A percentile compares a stretch with the other conserved stretches of the same genome.
phyloP scores from a whole-genome alignment of 1,140 invertebrate genomes.

The Drosophila simulans region DNA sequence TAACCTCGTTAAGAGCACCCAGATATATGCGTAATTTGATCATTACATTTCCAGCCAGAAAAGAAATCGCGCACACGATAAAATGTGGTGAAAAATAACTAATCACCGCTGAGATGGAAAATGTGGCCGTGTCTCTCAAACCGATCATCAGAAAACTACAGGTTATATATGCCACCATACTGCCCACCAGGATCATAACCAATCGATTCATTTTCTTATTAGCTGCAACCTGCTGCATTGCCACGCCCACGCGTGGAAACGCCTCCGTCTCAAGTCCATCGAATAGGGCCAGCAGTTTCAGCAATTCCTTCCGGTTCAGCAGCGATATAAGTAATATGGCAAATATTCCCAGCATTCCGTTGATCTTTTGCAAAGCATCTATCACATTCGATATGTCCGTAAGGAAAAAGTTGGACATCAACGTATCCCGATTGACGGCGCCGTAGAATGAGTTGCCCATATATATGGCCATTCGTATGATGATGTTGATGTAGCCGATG shows the following conservation, averaged over 20 bases:
- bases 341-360: constrained; percentile 48
- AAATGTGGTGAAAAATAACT: constrained; percentile 61
- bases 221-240: constrained; percentile 35
- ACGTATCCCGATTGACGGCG: constrained; percentile 1
- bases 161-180: constrained; percentile 5
- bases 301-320: constrained; percentile 22
- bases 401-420: constrained; percentile 35
- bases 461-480: constrained; percentile 38
- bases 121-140: neutral
- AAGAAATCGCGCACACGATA: constrained; percentile 47
- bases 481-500: constrained; percentile 39
- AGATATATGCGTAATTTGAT: constrained; percentile 61
- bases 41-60: constrained; percentile 41
- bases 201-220: constrained; percentile 33
- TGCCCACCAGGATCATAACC: constrained; percentile 19
- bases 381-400: constrained; percentile 47
- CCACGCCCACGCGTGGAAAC: constrained; percentile 60
- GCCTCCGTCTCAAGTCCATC: constrained; percentile 30
- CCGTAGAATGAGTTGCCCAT: constrained; percentile 26
- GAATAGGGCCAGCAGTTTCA: constrained; percentile 26
- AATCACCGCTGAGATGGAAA: constrained; percentile 13
- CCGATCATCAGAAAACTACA: constrained; percentile 26
- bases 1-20: constrained; percentile 63
- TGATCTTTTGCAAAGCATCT: constrained; percentile 57
- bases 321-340: constrained; percentile 28